phyloP scores from a whole-genome alignment of 1,140 invertebrate species.

The Bombus soroeensis region DNA sequence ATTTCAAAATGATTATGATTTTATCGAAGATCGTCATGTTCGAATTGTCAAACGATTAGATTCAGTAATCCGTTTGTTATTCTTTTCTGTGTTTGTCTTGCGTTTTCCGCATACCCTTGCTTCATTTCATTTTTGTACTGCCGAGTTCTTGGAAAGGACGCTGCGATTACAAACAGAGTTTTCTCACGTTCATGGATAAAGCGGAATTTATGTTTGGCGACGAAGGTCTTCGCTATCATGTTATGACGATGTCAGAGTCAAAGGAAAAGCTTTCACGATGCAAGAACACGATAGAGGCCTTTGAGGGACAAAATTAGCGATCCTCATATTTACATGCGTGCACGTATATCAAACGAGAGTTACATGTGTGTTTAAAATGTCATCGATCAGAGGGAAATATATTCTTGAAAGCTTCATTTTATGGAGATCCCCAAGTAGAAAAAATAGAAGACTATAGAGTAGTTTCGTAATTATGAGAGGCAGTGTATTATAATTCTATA shows the following conservation, averaged over 20 bases:
- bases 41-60: too few relatives aligned
- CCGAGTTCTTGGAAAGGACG: not conserved
- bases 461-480: too few relatives aligned
- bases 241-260: not conserved
- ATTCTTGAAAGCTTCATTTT: not conserved
- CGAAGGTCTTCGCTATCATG: not conserved
- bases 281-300: constrained; percentile 2
- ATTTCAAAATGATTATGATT: not conserved
- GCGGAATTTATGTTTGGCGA: not conserved
- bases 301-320: constrained; percentile 16
- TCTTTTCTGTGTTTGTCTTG: not conserved
- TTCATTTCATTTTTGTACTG: not conserved
- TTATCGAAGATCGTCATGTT: not conserved
- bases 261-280: constrained; percentile 10
- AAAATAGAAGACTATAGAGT: too few relatives aligned
- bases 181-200: constrained; percentile 20
- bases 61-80: not conserved
- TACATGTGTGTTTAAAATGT: constrained; percentile 8
- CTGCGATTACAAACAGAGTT: not conserved
- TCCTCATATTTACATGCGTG: not conserved
- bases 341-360: not conserved
- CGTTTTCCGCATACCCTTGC: not conserved
- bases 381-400: not conserved
- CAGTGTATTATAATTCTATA: too few relatives aligned
- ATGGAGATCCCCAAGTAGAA: too few relatives aligned